Conservation (phyloP, 2,113 vertebrate species). For the Narcine bancroftii region DNA sequence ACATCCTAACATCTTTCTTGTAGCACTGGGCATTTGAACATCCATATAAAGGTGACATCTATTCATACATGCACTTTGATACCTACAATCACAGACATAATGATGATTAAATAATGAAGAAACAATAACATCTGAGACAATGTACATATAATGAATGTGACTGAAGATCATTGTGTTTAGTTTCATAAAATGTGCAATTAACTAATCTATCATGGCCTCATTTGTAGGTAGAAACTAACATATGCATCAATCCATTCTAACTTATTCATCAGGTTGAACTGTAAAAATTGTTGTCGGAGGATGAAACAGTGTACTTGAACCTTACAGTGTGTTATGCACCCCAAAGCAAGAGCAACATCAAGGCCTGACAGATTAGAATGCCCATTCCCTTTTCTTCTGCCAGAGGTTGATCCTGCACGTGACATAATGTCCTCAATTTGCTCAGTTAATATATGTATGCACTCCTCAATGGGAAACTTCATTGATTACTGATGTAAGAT, state of each 20-base stretch:
- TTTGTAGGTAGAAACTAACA: not conserved
- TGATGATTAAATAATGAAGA: not conserved
- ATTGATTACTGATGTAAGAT: not conserved
- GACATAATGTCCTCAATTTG: not conserved
- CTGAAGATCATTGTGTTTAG: not conserved
- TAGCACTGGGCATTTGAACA: not conserved
- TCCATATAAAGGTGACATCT: not conserved
- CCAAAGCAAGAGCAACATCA: not conserved
- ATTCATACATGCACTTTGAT: not conserved
- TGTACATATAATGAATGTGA: not conserved
- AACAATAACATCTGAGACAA: not conserved
- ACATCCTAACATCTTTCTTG: not conserved
- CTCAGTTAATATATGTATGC: not conserved
- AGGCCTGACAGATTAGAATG: not conserved
- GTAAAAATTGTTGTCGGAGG: not conserved
- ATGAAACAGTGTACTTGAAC: not conserved
- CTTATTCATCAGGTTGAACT: not conserved
- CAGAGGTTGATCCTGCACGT: not conserved
- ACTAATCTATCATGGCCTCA: not conserved
- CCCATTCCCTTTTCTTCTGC: not conserved
- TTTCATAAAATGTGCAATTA: slow-evolving; percentile 1
- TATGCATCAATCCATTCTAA: not conserved
- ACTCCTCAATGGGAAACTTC: not conserved
- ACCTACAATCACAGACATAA: not conserved
- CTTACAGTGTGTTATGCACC: not conserved